Conservation (phyloP, 2,888 invertebrate species). For the Ochropacha duplaris region DNA sequence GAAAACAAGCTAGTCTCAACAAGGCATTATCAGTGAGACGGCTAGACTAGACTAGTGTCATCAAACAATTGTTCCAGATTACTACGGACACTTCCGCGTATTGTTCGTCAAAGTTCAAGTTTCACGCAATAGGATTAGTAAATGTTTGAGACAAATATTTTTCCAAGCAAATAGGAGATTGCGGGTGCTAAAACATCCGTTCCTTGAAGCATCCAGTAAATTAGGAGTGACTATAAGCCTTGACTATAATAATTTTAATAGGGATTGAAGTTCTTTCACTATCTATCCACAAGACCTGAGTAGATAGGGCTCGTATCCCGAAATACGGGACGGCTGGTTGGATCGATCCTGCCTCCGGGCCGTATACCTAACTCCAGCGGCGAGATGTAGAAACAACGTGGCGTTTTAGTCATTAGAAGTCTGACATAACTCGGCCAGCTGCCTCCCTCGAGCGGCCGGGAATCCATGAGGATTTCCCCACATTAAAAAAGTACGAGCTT, state of each 20-base stretch:
- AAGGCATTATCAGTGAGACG: slow-evolving; percentile 41
- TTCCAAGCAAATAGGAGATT: neutral
- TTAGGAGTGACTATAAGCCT: neutral
- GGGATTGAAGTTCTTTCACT: neutral
- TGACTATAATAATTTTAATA: neutral
- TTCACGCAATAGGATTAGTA: slow-evolving; percentile 27
- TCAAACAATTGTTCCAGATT: slow-evolving; percentile 54
- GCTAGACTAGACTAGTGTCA: slow-evolving; percentile 61
- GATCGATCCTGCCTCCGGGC: no score
- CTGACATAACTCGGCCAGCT: no score
- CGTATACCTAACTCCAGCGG: no score
- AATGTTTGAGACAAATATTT: slow-evolving; percentile 7
- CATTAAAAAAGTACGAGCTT: no score
- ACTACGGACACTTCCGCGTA: slow-evolving; percentile 55
- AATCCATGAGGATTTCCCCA: no score
- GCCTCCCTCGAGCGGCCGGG: no score
- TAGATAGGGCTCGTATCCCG: no score
- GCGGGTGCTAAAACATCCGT: neutral
- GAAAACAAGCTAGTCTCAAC: slow-evolving; percentile 37
- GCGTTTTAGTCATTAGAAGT: no score
- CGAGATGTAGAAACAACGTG: no score
- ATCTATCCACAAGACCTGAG: no score
- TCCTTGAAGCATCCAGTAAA: neutral
- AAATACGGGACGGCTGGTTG: no score
- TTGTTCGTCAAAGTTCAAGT: slow-evolving; percentile 46